Evolutionary conservation across 1,140 invertebrate genomes (phyloP).

Genomic region (Microplitis demolitor): DNA sequence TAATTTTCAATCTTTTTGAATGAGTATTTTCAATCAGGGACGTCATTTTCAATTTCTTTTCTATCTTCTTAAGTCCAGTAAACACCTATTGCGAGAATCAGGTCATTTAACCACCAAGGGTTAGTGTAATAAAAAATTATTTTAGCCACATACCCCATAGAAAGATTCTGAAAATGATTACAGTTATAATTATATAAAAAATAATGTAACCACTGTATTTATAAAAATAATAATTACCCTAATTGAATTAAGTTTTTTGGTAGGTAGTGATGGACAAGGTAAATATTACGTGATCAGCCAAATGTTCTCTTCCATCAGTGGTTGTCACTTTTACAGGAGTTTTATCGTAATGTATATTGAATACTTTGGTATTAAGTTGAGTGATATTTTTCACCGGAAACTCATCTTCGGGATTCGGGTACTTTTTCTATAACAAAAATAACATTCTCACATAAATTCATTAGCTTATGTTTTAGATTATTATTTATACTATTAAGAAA

Average conservation of each 20-base stretch:
- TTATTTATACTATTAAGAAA: too few relatives aligned
- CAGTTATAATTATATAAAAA: too few relatives aligned
- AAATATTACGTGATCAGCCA: constrained; percentile 55
- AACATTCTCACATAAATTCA: too few relatives aligned
- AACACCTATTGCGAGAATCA: constrained; percentile 44
- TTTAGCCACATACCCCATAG: constrained; percentile 69
- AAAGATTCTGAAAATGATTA: constrained; percentile 53
- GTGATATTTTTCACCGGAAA: constrained; percentile 47
- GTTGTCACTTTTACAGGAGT: constrained; percentile 24
- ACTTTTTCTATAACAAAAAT: constrained; percentile 45
- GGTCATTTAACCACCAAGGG: constrained; percentile 66
- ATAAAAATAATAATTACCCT: constrained; percentile 43
- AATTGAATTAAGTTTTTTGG: constrained; percentile 47
- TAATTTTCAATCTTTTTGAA: too few relatives aligned
- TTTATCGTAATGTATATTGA: constrained; percentile 46
- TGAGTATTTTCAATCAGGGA: too few relatives aligned
- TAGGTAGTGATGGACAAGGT: constrained; percentile 53
- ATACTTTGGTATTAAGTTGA: constrained; percentile 48
- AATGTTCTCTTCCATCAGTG: constrained; percentile 42
- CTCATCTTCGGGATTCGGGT: constrained; percentile 35
- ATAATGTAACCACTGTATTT: too few relatives aligned
- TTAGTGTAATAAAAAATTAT: constrained; percentile 73
- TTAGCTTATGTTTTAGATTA: too few relatives aligned
- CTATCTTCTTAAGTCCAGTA: constrained; percentile 62
- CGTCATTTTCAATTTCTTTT: constrained; percentile 16